Percentiles rank a stretch among this genome's conserved stretches.
Conservation (phyloP, 2,888 invertebrate genomes). For the Caenorhabditis sp. region DNA sequence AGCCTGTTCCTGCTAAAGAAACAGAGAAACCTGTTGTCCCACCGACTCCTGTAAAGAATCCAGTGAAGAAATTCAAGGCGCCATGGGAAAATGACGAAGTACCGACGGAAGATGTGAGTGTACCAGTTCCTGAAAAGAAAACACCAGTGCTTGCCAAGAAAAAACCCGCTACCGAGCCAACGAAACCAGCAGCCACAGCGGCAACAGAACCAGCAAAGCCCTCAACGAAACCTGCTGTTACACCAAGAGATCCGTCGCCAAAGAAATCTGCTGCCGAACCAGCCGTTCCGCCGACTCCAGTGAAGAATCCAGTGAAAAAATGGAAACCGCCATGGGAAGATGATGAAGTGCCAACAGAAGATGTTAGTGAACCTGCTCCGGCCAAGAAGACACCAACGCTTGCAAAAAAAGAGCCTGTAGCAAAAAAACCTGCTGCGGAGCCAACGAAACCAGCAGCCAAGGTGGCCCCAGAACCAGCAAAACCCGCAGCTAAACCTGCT, state of each 20-base stretch:
- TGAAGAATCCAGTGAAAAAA: conserved; percentile 62
- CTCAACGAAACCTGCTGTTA: conserved; percentile 10
- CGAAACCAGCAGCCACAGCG: conserved; percentile 27
- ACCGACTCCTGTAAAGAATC: conserved; percentile 37
- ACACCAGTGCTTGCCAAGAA: conserved; percentile 37
- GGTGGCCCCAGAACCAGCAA: conserved; percentile 10
- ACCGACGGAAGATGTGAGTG: conserved; percentile 37
- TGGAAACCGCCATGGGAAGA: conserved; percentile 67
- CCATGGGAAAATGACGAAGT: conserved; percentile 55
- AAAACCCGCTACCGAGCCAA: conserved; percentile 32
- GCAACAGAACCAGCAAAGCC: conserved; percentile 13
- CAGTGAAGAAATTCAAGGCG: conserved; percentile 59
- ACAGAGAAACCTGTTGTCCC: conserved; percentile 17
- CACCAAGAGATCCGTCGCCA: conserved; percentile 60
- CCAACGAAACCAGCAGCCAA: neutral
- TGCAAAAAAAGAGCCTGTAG: conserved; percentile 44
- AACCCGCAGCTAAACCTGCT: neutral
- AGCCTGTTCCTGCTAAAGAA: conserved; percentile 17
- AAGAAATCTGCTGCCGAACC: conserved; percentile 50
- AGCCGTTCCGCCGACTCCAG: conserved; percentile 38
- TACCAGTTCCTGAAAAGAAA: conserved; percentile 34
- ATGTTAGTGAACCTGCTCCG: conserved; percentile 19
- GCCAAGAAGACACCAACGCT: conserved; percentile 55
- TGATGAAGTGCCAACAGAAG: conserved; percentile 51
- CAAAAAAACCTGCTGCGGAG: conserved; percentile 19